Evolutionary conservation across 2,797 vertebrate genomes (phyloP).

Genomic region (Geotrypetes seraphini): DNA sequence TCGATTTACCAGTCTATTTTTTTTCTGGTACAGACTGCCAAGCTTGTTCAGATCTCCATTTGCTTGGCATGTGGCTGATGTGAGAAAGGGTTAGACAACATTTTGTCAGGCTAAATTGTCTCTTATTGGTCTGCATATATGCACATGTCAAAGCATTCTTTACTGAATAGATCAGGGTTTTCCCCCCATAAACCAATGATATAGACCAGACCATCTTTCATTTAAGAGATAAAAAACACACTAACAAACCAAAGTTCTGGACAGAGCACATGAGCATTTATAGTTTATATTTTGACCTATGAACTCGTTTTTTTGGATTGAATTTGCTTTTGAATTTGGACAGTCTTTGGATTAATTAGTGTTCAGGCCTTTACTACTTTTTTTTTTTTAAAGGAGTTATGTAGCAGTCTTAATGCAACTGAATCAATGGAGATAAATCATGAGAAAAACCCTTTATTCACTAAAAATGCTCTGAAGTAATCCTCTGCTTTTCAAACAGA

Average conservation of each 20-base stretch:
- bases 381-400: conserved; percentile 28
- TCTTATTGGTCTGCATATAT: too few species aligned
- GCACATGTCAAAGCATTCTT: too few species aligned
- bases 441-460: too few species aligned
- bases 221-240: background rate
- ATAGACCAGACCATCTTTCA: background rate
- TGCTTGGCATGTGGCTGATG: too few species aligned
- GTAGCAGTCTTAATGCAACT: conserved; percentile 39
- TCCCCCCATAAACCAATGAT: background rate
- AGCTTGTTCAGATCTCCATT: too few species aligned
- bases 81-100: too few species aligned
- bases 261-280: background rate
- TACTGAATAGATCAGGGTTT: too few species aligned
- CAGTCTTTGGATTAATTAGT: conserved; percentile 10
- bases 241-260: background rate
- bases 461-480: too few species aligned
- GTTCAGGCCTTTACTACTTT: conserved; percentile 15
- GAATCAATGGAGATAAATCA: conserved; percentile 38
- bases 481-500: too few species aligned
- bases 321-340: conserved; percentile 10
- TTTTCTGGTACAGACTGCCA: too few species aligned
- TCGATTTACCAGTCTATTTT: too few species aligned
- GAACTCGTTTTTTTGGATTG: background rate
- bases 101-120: too few species aligned
- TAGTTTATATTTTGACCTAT: accelerated